Base-by-base conservation (phyloP, 2,113 vertebrate species). In the Colossoma macropomum region DNA sequence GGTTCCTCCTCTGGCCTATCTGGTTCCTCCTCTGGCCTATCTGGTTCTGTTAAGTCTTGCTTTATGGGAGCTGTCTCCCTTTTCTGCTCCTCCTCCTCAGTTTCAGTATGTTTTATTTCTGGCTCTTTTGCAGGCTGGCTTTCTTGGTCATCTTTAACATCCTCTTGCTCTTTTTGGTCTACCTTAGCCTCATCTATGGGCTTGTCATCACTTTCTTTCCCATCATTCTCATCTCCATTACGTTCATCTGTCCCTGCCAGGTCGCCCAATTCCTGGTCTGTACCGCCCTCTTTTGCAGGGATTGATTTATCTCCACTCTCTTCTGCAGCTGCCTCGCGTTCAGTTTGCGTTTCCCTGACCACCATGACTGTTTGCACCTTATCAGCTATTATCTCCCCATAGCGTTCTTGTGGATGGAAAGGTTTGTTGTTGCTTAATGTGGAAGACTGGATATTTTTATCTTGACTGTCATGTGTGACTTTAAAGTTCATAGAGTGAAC, bases 381-480 rank as follows among this genome's bases (percentile, higher is more conserved):
- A 34, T 28, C 52, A 71, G 3, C 10, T 6, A 19, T 41, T 7
- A 71, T 70, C n/a, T 76, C 63, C 25, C 62, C 12, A 4, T 30
- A 23, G n/a, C 32, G 65, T 52, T 23, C 25, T 41, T 56, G n/a
- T 32, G 11, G 6, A 69, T 56, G 25, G 13, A 3, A 4, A 23
- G 0, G 19, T 73, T 69, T 73, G 30, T 15, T 52, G 13, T 52
- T 52, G 50, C 65, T 75, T 75, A 60, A 34, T 84, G 25, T 62
- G 19, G 17, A 52, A 17, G 28, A 25, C 30, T 25, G 32, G 3
- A 4, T 34, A 56, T 59, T 32, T 59, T 77, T 34, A 5, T n/a
- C 13, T 68, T 84, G 4, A 21, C 11, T 68, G 19, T 78, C 56
- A 65, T 54, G 54, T 16, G 50, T 52, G 38, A 84, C 75, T 63